phyloP scores from a whole-genome alignment of 2,797 vertebrate genomes.

The Chelon labrosus region DNA sequence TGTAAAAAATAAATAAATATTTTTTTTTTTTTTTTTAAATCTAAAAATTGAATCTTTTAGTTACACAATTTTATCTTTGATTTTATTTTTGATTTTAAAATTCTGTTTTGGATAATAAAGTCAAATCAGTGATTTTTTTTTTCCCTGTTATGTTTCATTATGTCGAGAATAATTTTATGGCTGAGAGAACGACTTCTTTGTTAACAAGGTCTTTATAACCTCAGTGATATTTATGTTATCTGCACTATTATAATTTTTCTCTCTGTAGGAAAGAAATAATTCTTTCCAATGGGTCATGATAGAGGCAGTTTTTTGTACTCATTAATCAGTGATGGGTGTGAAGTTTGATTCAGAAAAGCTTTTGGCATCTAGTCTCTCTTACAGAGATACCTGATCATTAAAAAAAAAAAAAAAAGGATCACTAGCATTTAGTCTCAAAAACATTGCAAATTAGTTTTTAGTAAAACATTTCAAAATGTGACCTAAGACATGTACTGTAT shows the following conservation, averaged over 20 bases:
- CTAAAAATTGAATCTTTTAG: too few species aligned
- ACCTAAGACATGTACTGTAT: too few species aligned
- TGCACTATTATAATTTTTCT: not conserved
- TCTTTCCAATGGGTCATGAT: conserved; percentile 6
- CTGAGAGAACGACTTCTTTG: not conserved
- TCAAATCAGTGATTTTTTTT: too few species aligned
- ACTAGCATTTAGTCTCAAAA: too few species aligned
- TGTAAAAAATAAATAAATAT: too few species aligned
- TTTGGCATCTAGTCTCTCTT: not conserved
- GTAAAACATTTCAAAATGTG: too few species aligned
- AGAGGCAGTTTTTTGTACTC: not conserved
- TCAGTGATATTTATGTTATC: not conserved
- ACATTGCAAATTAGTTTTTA: too few species aligned
- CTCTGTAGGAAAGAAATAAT: conserved; percentile 10
- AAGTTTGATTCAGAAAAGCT: not conserved
- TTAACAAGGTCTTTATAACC: not conserved
- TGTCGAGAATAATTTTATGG: not conserved
- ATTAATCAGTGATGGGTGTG: not conserved
- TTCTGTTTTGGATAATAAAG: too few species aligned
- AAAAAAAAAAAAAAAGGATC: too few species aligned
- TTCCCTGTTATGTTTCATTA: not conserved
- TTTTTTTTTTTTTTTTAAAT: too few species aligned
- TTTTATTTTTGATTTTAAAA: too few species aligned
- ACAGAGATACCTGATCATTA: not conserved
- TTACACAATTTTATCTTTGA: too few species aligned